Base-by-base conservation (phyloP, 2,113 vertebrate species). In the Aegotheles bennettii region DNA sequence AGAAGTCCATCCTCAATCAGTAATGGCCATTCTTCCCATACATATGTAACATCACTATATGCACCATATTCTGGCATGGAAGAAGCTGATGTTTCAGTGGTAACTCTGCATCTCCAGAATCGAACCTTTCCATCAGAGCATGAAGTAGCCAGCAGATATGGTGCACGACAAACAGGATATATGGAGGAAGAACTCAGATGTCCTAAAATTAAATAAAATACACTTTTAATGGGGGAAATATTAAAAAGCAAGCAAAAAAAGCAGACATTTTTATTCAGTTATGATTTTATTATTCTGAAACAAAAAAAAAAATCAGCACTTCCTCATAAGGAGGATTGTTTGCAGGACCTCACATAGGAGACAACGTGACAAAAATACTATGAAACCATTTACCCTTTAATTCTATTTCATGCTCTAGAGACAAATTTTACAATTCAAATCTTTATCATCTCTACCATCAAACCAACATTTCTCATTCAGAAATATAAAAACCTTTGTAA, bases 11-110 rank as follows among this genome's bases (percentile, higher is more conserved):
- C 99, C 95, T 99, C 99, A 96, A 99, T 98, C 29, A 99, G 93
- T 40, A 99, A 97, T 29, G 99, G 98, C 99, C 99, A 99, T 95
- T 99, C 99, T 95, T 99, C 99, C 99, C 99, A 99, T 17, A 98
- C n/a, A 43, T 99, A 99, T 5, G 75, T 56, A 67, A 97, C 53
- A 84, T 85, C 75, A 69, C 40, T 77, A 36, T 94, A 80, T 81
- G 56, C 48, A 33, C 50, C 78, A 59, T 36, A 54, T 25, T 97
- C 93, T 35, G 93, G 76, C 54, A 93, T 86, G 17, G 92, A 69
- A 61, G 94, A 79, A 60, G 85, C 87, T 29, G 84, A 93, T 16
- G 95, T 47, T 50, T 98, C 97, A 35, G 90, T 53, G 31, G 87
- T 94, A 42, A 96, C 95, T 80, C 96, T 98, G 94, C 99, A 99